Percentiles rank a stretch among this genome's conserved stretches.
phyloP scores from a whole-genome alignment of 2,888 invertebrate genomes.

The Beris chalybata region DNA sequence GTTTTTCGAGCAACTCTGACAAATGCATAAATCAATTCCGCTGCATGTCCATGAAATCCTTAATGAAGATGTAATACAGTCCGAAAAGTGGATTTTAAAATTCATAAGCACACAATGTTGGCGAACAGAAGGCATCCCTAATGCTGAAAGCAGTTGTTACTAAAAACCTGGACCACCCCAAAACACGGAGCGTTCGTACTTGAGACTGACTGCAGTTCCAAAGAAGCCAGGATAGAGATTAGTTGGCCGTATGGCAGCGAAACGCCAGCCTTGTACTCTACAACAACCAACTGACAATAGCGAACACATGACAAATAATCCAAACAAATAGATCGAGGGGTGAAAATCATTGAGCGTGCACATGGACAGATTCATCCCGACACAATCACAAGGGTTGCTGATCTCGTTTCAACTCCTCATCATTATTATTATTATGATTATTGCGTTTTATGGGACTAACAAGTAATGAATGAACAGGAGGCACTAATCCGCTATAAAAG shows the following conservation, averaged over 20 bases:
- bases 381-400: conserved; percentile 11
- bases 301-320: conserved; percentile 34
- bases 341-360: conserved; percentile 28
- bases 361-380: conserved; percentile 31
- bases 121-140: conserved; percentile 6
- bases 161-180: conserved; percentile 4
- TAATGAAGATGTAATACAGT: conserved; percentile 22
- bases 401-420: conserved; percentile 29
- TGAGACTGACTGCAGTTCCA: conserved; percentile 7
- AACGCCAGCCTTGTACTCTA: conserved; percentile 9
- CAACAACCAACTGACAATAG: conserved; percentile 25
- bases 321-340: conserved; percentile 32
- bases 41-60: neutral
- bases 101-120: conserved; percentile 19
- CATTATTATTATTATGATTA: conserved; percentile 32
- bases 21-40: no score
- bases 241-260: conserved; percentile 31
- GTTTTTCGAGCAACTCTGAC: no score
- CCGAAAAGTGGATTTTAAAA: conserved; percentile 11
- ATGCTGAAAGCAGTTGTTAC: conserved; percentile 24
- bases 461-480: conserved; percentile 30
- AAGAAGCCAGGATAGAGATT: conserved; percentile 21
- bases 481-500: conserved; percentile 41
- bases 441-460: conserved; percentile 32
- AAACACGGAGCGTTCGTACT: conserved; percentile 14